Base-by-base conservation (phyloP, 2,888 invertebrate genomes). In the Lycia hirtaria region DNA sequence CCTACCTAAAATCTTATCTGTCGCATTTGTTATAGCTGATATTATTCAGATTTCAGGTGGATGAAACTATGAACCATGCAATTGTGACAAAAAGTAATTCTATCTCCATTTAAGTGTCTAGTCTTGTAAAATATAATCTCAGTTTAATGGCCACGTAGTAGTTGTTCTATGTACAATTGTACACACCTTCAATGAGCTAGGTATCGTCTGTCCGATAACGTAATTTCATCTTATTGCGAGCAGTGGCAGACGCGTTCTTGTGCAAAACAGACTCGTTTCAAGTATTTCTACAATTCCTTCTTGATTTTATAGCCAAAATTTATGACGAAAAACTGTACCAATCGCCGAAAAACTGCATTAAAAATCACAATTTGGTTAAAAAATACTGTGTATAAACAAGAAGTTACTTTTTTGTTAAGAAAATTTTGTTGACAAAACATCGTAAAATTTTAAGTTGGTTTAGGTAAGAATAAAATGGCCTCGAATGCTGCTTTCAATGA, bases 161-260 rank as follows among this genome's bases (percentile, higher is more conserved):
- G 30, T 26, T 40, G 3, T 22, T 12, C 24, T 40, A 40, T 24
- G 22, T 40, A 22, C 22, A 14, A 14, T 14, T 3, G 10, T 33
- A 19, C 32, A 15, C 40, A 19, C 32, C 12, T 37, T 48, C 33
- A 35, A 28, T 37, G 17, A 41, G n/a, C 37, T 41, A 41, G n/a
- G 30, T 41, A 37, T 24, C 43, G 50, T 44, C 47, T 35, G 20
- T 35, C 17, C 33, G 66, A 66, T 66, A 60, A 54, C 20, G 49
- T 66, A 64, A 66, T 58, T 64, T 66, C 64, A 62, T 58, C 59
- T 43, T 17, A 49, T 53, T 38, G 35, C 37, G 32, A 33, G 44
- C 53, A 66, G 65, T 66, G 14, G 40, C 10, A 19, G 10, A 49
- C 53, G 49, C 22, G 62, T 51, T 55, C 24, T 40, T 33, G n/a